Base-by-base conservation (phyloP, 1,140 invertebrate genomes). In the Hestina assimilis region DNA sequence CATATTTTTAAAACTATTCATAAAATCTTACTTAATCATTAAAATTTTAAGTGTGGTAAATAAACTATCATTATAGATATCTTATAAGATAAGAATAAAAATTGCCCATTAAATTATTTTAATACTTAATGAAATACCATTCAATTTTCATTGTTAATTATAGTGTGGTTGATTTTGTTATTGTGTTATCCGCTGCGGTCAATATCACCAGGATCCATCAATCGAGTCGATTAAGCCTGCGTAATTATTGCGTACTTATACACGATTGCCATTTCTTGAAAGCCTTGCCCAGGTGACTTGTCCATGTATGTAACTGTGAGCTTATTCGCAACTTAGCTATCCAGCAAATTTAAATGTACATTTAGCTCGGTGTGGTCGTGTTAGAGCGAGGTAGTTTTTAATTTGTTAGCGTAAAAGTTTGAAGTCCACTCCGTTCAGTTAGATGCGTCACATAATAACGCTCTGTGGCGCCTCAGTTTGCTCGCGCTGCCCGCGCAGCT, bases 401-500 rank as follows among this genome's bases (percentile, higher is more conserved):
- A 78, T 59, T 76, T 62, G 72, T 73, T 61, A 66, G 80, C 64
- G 69, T 87, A 79, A 82, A 77, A 82, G 82, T 85, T 83, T 84
- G 83, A 83, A 82, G 82, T 83, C 82, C 80, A 83, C 66, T 69
- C 53, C 62, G 66, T 55, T 69, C 60, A 66, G 72, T 79, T 72
- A 68, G 76, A 77, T 72, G 80, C 79, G 75, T 76, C 79, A 79
- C 65, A 68, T 81, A 75, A 75, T 79, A 66, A 74, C 70, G 71
- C 72, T 70, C 72, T 51, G 59, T 55, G 67, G 75, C 73, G 67
- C 77, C 75, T 87, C 75, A 86, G 84, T 87, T 82, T 83, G 84
- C 78, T 85, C 67, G 81, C 84, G 84, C 78, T 78, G 66, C 64
- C 72, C 78, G 84, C 80, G 82, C 79, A 75, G 84, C 82, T 80